Percentiles rank a stretch among this genome's conserved stretches.
These are phyloP conservation scores for Hyles vespertilio DNA, from an alignment of 1,140 invertebrate genomes.

Conservation along the genomic window DNA sequence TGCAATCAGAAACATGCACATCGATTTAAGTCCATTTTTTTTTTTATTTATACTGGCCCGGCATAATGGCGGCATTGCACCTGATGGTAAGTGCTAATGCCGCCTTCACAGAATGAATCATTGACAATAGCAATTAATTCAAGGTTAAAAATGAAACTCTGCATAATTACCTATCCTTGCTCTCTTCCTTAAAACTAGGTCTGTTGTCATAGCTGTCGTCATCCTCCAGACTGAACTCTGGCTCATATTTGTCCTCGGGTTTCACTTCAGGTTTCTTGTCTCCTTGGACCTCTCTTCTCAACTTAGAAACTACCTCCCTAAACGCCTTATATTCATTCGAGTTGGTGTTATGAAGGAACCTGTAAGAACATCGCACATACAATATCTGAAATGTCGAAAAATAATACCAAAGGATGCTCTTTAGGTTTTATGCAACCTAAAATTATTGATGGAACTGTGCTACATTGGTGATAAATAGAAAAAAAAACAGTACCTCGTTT, in stretches of 20 bases:
- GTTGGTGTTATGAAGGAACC: conserved; percentile 69
- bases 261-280: conserved; percentile 56
- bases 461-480: background rate
- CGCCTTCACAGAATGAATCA: no score
- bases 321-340: conserved; percentile 70
- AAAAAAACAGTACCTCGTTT: no score
- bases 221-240: conserved; percentile 69
- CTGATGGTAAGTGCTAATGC: no score
- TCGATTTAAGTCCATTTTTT: no score
- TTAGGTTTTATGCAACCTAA: conserved; percentile 39
- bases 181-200: conserved; percentile 39
- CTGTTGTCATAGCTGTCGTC: conserved; percentile 59
- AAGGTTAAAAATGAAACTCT: background rate
- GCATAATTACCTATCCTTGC: conserved; percentile 33
- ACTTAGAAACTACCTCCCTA: conserved; percentile 51
- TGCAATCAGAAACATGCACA: no score
- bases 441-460: conserved; percentile 18
- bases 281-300: conserved; percentile 34
- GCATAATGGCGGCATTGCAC: no score
- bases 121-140: conserved; percentile 1
- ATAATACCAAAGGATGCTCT: conserved; percentile 33
- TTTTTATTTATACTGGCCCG: no score
- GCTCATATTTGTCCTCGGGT: conserved; percentile 72
- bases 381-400: conserved; percentile 21
- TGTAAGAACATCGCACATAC: conserved; percentile 39